Conservation (phyloP, 2,113 vertebrate species). For the Mus spicilegus region DNA sequence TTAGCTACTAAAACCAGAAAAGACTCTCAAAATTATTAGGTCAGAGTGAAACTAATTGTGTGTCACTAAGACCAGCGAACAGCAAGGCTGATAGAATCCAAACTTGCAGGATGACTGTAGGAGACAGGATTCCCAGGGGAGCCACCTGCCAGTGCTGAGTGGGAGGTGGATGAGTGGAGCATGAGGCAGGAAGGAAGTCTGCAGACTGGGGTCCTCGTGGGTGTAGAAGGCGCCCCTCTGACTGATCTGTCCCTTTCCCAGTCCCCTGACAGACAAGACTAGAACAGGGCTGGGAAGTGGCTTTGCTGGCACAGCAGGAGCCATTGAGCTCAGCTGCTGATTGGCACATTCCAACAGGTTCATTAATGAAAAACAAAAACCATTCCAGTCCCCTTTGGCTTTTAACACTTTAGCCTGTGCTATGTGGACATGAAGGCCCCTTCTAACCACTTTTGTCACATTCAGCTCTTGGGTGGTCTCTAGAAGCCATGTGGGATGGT, state of each 20-base stretch:
- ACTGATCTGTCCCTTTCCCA: conserved; percentile 52
- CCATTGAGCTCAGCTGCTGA: conserved; percentile 79
- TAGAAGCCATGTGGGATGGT: background rate
- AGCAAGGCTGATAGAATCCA: background rate
- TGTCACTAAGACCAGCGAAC: background rate
- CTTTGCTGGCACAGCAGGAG: conserved; percentile 81
- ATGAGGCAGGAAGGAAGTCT: background rate
- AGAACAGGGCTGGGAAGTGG: conserved; percentile 64
- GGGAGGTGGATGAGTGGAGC: background rate
- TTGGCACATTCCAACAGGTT: conserved; percentile 78
- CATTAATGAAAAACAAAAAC: conserved; percentile 66
- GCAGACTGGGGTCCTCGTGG: background rate
- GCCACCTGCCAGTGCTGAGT: background rate
- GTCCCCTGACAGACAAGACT: conserved; percentile 78
- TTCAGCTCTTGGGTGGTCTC: conserved; percentile 60
- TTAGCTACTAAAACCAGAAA: background rate
- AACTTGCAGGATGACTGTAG: background rate
- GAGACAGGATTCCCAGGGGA: background rate
- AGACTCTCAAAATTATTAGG: conserved; percentile 8
- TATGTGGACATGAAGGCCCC: conserved; percentile 53
- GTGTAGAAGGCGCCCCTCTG: background rate
- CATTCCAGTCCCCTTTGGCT: conserved; percentile 37
- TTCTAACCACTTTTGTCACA: conserved; percentile 60
- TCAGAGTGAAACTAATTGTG: background rate
- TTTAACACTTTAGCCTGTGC: conserved; percentile 45